Percentiles rank a stretch among this genome's conserved stretches.
phyloP scores from a whole-genome alignment of 2,113 vertebrate species.

The Xiphophorus hellerii region DNA sequence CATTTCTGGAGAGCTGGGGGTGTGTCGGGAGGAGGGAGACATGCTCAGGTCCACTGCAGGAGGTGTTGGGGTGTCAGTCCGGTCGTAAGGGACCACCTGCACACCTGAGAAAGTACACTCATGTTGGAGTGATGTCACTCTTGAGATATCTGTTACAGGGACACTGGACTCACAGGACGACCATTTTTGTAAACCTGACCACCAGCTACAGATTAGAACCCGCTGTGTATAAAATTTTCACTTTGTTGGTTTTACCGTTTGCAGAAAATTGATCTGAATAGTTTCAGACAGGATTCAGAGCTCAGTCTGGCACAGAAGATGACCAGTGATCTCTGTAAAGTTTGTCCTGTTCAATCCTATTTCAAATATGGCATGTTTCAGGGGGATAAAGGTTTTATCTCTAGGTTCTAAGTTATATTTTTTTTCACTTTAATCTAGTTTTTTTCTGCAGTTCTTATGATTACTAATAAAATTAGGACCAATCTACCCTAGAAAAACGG shows the following conservation, averaged over 20 bases:
- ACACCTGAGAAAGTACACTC: conserved; percentile 63
- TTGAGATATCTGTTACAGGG: not conserved
- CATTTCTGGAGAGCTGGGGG: conserved; percentile 87
- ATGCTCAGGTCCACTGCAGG: conserved; percentile 92
- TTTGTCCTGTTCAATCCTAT: too few species aligned
- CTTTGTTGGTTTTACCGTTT: too few species aligned
- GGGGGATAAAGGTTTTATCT: not conserved
- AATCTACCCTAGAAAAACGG: not conserved
- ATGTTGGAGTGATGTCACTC: conserved; percentile 4
- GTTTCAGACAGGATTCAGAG: too few species aligned
- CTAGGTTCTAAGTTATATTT: too few species aligned
- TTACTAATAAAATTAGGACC: too few species aligned
- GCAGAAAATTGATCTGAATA: too few species aligned
- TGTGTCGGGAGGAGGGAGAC: conserved; percentile 86
- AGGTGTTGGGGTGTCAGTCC: conserved; percentile 82
- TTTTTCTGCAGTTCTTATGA: too few species aligned
- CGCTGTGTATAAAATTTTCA: too few species aligned
- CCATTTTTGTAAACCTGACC: not conserved
- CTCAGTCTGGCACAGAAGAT: too few species aligned
- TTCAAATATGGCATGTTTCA: too few species aligned
- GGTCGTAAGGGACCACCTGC: conserved; percentile 81
- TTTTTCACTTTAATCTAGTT: too few species aligned
- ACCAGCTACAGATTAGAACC: not conserved
- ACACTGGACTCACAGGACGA: not conserved
- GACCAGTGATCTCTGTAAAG: too few species aligned